A percentile compares a stretch with the other conserved stretches of the same genome.
phyloP scores from a whole-genome alignment of 2,113 vertebrate species.

The Neodontobutis hainanensis region DNA sequence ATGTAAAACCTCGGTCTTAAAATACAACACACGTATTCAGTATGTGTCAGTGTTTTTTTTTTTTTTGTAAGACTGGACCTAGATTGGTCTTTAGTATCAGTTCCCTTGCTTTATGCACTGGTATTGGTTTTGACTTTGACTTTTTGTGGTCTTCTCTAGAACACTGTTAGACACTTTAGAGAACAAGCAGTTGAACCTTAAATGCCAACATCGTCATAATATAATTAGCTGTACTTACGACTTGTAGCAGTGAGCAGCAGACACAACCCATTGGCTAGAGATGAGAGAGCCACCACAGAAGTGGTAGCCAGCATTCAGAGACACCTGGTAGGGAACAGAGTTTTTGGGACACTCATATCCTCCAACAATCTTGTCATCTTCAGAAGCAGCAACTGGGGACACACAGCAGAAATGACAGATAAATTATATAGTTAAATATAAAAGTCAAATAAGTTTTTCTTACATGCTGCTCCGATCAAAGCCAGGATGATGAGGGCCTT shows the following conservation, averaged over 20 bases:
- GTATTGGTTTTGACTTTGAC: neutral
- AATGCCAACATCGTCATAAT: neutral
- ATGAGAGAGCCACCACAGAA: conserved; percentile 76
- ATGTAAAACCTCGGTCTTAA: no score
- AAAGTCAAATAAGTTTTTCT: conserved; percentile 7
- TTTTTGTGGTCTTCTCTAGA: neutral
- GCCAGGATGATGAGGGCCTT: conserved; percentile 68
- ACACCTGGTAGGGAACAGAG: conserved; percentile 80
- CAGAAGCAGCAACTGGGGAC: conserved; percentile 64
- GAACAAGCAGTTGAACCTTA: neutral
- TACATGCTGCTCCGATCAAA: conserved; percentile 69
- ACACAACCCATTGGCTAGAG: conserved; percentile 81
- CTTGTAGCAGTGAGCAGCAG: conserved; percentile 83
- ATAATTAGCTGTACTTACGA: conserved; percentile 66
- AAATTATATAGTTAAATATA: neutral
- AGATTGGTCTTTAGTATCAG: no score
- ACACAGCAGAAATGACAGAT: neutral
- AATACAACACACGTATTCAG: no score
- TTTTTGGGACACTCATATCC: conserved; percentile 75
- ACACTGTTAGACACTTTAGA: no score
- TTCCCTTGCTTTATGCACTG: neutral
- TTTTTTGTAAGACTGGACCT: no score
- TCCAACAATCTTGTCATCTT: conserved; percentile 80
- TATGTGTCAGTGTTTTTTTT: no score
- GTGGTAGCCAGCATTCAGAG: conserved; percentile 78